Conservation (phyloP, 1,140 invertebrate genomes). For the Tetraneura akinire region DNA sequence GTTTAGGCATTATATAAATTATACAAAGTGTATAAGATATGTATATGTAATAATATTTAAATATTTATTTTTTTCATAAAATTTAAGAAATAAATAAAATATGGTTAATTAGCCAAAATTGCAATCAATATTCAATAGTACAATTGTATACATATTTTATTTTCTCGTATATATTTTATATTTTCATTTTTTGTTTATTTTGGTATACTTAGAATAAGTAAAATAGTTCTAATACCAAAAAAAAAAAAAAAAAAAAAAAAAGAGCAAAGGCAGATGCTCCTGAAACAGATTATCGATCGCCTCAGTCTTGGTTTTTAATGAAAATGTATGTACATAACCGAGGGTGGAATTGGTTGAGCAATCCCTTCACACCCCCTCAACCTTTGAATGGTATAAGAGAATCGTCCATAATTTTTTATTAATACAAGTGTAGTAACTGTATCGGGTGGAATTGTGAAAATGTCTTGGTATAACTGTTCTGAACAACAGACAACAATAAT, state of each 20-base stretch:
- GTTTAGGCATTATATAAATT: no score
- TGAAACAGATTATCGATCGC: slow-evolving; percentile 48
- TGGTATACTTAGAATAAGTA: background rate
- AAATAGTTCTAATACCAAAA: background rate
- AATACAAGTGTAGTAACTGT: slow-evolving; percentile 46
- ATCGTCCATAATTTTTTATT: slow-evolving; percentile 47
- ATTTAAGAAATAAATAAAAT: no score
- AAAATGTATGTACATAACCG: slow-evolving; percentile 45
- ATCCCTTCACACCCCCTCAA: background rate
- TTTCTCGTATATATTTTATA: no score
- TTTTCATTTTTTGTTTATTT: no score
- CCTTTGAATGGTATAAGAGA: slow-evolving; percentile 27
- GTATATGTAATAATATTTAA: no score
- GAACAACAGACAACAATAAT: no score
- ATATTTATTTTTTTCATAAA: no score
- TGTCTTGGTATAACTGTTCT: slow-evolving; percentile 13
- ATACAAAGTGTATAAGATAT: no score
- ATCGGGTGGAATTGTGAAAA: slow-evolving; percentile 6
- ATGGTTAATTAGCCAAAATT: no score
- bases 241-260: slow-evolving; percentile 24
- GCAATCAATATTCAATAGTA: no score
- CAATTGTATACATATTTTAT: no score
- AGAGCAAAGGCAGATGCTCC: slow-evolving; percentile 36
- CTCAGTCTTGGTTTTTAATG: slow-evolving; percentile 50
- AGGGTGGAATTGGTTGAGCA: slow-evolving; percentile 29